Evolutionary conservation across 1,140 invertebrate species (phyloP), one percentile per base, ranked within the genome.

Genomic region (Adoxophyes honmai): DNA sequence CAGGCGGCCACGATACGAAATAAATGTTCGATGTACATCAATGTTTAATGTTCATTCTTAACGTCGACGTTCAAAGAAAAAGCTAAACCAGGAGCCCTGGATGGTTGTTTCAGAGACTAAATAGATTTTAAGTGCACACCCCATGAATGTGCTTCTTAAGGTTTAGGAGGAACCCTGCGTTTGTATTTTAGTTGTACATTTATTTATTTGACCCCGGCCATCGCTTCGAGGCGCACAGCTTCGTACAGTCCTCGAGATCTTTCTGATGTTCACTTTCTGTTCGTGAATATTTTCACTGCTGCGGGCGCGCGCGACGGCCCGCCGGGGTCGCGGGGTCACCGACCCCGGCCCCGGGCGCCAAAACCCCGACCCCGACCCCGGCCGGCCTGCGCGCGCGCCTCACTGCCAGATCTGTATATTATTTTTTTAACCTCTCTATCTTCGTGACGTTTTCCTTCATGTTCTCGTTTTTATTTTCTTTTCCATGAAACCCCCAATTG

Each of bases 401-500:
- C 42, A 13, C 10, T 28, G 18, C 51, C 51, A 52, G 11, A 34
- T 35, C 51, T 52, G 33, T 52, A 33, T 54, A 36, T 54, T 21
- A 36, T 36, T 54, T 35, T 18, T 37, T 54, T 37, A 6, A 16
- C n/a, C 35, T 38, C 60, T 67, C 60, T 66, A 70, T 76, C 61
- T 60, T 70, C 63, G 76, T 84, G 73, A 69, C 73, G 75, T 84
- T 67, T 83, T 81, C 81, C 78, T 83, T 88, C 81, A 88, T 85
- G 72, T 83, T 86, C 79, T 87, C 80, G 82, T 87, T 87, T 88
- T 83, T 82, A 81, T 85, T 89, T 89, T 86, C 84, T 89, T 93
- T 94, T 93, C 92, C 93, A 93, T 93, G 93, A 93, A 92, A 92
- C 93, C 93, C 82, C 84, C 73, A 89, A 16, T 87, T 86, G 83